Conservation (phyloP, 1,140 invertebrate species). For the Araneus ventricosus region DNA sequence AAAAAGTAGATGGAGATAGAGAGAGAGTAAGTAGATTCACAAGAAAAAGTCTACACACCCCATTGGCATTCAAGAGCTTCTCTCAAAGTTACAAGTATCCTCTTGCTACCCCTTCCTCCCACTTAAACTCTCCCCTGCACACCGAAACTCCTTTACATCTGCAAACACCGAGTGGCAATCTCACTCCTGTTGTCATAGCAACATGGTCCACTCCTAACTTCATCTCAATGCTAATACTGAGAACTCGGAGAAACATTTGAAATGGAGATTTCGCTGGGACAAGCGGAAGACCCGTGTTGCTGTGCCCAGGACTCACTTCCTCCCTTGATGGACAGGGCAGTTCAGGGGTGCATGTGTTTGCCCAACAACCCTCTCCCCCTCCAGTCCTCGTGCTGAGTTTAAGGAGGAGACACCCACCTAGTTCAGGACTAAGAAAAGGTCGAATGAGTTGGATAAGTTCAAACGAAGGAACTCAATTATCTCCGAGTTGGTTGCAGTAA, state of each 20-base stretch:
- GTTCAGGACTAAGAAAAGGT: background rate
- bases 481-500: background rate
- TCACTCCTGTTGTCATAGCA: background rate
- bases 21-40: background rate
- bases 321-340: constrained; percentile 2
- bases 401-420: background rate
- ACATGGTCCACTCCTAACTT: constrained; percentile 14
- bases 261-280: constrained; percentile 16
- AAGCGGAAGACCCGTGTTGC: background rate
- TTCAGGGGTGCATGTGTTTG: constrained; percentile 18
- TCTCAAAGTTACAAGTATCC: constrained; percentile 21
- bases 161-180: constrained; percentile 18
- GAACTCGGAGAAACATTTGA: constrained; percentile 13
- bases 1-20: too few species aligned
- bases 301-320: constrained; percentile 1
- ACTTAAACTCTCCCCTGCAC: background rate
- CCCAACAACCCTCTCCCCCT: background rate
- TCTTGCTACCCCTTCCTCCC: background rate
- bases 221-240: constrained; percentile 14
- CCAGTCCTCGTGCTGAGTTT: background rate
- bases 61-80: background rate
- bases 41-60: background rate
- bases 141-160: constrained; percentile 11
- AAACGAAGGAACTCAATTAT: background rate
- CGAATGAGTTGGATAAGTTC: background rate